These are phyloP conservation scores for Magallana angulata DNA, from an alignment of 1,140 invertebrate species.

Conservation along the genomic window DNA sequence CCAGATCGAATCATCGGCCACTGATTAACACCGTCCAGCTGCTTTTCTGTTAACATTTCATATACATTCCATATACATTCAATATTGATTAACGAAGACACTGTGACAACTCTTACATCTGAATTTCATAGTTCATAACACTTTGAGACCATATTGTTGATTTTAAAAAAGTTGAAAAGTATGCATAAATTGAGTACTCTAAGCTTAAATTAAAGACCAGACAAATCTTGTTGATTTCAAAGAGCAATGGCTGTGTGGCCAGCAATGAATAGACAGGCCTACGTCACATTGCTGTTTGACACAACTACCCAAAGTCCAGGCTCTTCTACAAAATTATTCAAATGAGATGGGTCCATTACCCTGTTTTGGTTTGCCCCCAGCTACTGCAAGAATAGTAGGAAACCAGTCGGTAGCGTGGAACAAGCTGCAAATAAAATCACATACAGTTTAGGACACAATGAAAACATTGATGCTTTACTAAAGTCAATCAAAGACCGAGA, in stretches of 20 bases:
- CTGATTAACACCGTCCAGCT: conserved; percentile 64
- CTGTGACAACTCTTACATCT: neutral
- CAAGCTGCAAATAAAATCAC: conserved; percentile 64
- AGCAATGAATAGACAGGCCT: no score
- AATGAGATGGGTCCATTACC: neutral
- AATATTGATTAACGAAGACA: no score
- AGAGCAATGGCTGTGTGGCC: no score
- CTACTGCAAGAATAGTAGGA: conserved; percentile 69
- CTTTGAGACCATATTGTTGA: neutral
- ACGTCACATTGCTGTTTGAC: no score
- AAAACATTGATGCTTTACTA: no score
- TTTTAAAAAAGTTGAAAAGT: no score
- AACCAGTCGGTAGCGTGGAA: conserved; percentile 74
- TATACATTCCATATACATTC: no score
- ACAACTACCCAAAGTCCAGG: no score
- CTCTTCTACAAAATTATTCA: neutral
- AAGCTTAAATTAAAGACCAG: no score
- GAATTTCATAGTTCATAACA: neutral
- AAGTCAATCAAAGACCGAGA: no score
- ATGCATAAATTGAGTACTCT: no score
- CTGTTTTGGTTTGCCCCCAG: conserved; percentile 63
- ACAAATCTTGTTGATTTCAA: no score
- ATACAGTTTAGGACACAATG: neutral
- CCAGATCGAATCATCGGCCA: conserved; percentile 57
- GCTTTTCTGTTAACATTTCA: conserved; percentile 32